Base-by-base conservation (phyloP, 2,888 invertebrate genomes). In the Caenorhabditis wallacei region DNA sequence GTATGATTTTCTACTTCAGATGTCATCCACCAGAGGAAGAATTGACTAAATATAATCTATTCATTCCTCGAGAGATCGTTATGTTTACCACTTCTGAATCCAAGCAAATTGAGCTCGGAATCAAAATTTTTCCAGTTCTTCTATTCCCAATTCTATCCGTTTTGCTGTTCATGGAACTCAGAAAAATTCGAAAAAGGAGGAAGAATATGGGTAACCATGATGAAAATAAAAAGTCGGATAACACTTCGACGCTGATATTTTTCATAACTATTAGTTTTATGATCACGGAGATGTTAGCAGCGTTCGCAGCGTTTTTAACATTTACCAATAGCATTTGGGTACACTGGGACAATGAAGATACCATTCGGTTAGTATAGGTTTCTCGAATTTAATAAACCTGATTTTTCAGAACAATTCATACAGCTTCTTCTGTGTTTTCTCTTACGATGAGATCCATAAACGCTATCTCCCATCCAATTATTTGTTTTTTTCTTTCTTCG, bases 191-290 rank as follows among this genome's bases (percentile, higher is more conserved):
- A 57, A 37, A 35, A 4, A 35, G 37, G 10, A 57, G 37, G 11
- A 37, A 8, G 8, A 37, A 57, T 8, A 57, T 57, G 57, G 37
- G 37, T 20, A 57, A 30, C 37, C 2, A 16, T 40, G 5, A 18
- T 2, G 37, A 37, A 13, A 57, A 10, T 20, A 37, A 18, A 1
- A 57, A 57, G 11, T 3, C 56, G 18, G 20, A 57, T 18, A 57
- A 37, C 20, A 57, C 57, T 2, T 20, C 37, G 18, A 1, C 37
- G 8, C 22, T 57, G 16, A 57, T 57, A 10, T 11, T 37, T 18
- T 1, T 37, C 20, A 57, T 57, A 37, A 57, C 57, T 11, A 20
- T 57, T 13, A n/a, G 16, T 13, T 57, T 57, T 10, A 57, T 57
- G 35, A 11, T 57, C 0, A 57, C 57, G 2, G 57, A 57, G 20